Base-by-base conservation (phyloP, 2,888 invertebrate genomes). In the Rhingia rostrata region DNA sequence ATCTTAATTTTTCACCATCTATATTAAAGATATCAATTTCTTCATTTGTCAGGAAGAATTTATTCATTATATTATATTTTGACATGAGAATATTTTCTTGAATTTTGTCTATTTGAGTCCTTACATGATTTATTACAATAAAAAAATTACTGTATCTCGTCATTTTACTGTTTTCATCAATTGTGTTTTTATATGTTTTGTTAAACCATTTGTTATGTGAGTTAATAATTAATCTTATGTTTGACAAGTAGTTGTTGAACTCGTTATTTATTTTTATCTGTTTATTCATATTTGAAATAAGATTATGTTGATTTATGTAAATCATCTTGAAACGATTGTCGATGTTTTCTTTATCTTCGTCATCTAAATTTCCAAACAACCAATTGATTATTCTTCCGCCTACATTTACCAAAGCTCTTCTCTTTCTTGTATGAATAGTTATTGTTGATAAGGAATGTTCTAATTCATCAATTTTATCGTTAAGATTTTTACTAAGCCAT, bases 291-390 rank as follows among this genome's bases (percentile, higher is more conserved):
- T 32, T 51, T 39, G 35, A 12, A 41, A 74, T 78, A 6, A 58
- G n/a, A 33, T 69, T 81, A n/a, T 53, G 41, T 61, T 70, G 64
- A 73, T 80, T 73, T 6, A 67, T 58, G 60, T 82, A 70, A 33
- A 74, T 45, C 53, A n/a, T 43, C 22, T 64, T 70, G 0, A 64
- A 70, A 39, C 77, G 70, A 5, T 58, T 54, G 1, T 72, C 69
- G 33, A 82, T 81, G 12, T 56, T 63, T 35, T 14, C 51, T 60
- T 51, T 67, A 49, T 83, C 74, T 33, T 66, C 49, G 47, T 83
- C 82, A 32, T 83, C 66, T 61, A 64, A 49, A 56, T 56, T 83
- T 63, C 73, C 67, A 67, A 75, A 75, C 9, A 83, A 12, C 63
- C 72, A 77, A 63, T 77, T 77, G 47, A 78, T 67, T 2, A 51